Base-by-base conservation (phyloP, 2,113 vertebrate species). In the Scatophagus argus region DNA sequence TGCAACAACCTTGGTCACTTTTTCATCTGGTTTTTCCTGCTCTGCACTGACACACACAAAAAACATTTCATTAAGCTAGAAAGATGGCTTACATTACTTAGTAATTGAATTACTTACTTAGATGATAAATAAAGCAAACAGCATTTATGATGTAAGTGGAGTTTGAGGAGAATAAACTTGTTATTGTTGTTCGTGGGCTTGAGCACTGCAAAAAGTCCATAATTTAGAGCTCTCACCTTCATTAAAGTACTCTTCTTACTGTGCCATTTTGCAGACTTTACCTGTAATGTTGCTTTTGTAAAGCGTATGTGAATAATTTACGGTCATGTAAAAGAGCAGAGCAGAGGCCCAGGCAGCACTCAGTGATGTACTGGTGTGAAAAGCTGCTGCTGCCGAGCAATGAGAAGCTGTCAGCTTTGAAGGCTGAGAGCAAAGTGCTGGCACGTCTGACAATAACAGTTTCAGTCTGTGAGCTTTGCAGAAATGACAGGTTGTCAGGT, bases 281-380 rank as follows among this genome's bases (percentile, higher is more conserved):
- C 8, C 41, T 39, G 43, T 60, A 2, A 0, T 0, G 14, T 25
- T 64, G 38, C 14, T n/a, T 47, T 47, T 23, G 5, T 17, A 39
- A 9, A 7, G 43, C 21, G 5, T 1, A 2, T 14, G 31, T 66
- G 12, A 29, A 0, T 39, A 0, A 58, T 29, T 36, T 25, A 21
- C 14, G 4, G 39, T 27, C 39, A 19, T n/a, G 14, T 27, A 8
- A 29, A 9, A 41, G 12, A 69, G 60, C 70, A 54, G 44, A 68
- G 29, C 41, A 3, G n/a, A n/a, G 21, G 55, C 11, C 38, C 19
- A 3, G 23, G 25, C 47, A 16, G 51, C 36, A 27, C 36, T 60
- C 68, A 21, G 19, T 55, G 65, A 60, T 74, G 69, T 74, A 64
- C 47, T 36, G 32, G 25, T n/a, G 52, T 79, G 60, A 73, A 60